A percentile compares a stretch with the other conserved stretches of the same genome.
Evolutionary conservation across 2,888 invertebrate genomes (phyloP).

Genomic region (Machimus rusticus): DNA sequence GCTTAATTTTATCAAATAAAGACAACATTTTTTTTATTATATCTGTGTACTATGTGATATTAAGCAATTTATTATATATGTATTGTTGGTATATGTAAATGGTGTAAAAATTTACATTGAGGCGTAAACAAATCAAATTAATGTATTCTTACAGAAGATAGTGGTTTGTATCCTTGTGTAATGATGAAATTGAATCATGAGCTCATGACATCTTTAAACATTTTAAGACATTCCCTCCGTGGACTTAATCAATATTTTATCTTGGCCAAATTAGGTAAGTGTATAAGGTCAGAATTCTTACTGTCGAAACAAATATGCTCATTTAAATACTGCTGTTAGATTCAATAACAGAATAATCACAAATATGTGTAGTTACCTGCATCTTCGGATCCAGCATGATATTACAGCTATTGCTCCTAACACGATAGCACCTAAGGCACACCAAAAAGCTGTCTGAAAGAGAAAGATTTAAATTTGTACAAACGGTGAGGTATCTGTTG

Average conservation of each 20-base stretch:
- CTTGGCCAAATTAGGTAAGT: neutral
- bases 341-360: neutral
- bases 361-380: conserved; percentile 58
- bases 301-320: neutral
- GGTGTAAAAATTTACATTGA: neutral
- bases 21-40: too few relatives aligned
- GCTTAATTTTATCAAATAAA: too few relatives aligned
- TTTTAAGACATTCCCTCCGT: neutral
- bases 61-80: neutral
- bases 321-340: neutral
- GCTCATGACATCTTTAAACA: neutral
- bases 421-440: conserved; percentile 61
- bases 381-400: conserved; percentile 64
- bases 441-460: conserved; percentile 62
- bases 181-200: neutral
- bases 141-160: neutral
- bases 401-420: conserved; percentile 62
- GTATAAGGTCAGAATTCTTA: neutral
- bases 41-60: neutral
- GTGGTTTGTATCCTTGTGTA: neutral
- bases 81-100: neutral
- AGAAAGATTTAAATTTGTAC: neutral
- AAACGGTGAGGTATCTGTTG: neutral
- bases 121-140: neutral
- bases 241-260: neutral